These are phyloP conservation scores for Eremophila alpestris DNA, from an alignment of 2,797 vertebrate genomes.

Conservation along the genomic window DNA sequence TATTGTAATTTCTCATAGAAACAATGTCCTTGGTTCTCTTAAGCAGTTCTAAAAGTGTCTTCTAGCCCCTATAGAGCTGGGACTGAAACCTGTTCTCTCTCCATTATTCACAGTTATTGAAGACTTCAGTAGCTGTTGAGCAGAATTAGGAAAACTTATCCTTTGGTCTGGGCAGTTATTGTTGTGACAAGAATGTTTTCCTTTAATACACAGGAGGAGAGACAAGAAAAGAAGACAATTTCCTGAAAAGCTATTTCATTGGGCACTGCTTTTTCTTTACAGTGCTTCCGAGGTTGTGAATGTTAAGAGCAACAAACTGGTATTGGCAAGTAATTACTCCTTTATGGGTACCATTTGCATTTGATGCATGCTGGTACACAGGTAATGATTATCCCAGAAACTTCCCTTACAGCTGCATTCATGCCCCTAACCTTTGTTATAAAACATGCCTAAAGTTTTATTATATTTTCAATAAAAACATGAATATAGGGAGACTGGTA, in stretches of 20 bases:
- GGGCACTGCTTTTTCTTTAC: not conserved
- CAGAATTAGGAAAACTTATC: not conserved
- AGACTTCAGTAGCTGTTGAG: not conserved
- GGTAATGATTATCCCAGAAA: not conserved
- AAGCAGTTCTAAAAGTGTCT: not conserved
- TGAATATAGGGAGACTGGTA: not conserved
- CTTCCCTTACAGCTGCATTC: not conserved
- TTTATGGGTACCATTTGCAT: not conserved
- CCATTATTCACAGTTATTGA: not conserved
- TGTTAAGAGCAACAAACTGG: constrained; percentile 20
- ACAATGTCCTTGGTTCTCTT: not conserved
- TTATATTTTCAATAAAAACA: not conserved
- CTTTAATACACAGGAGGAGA: not conserved
- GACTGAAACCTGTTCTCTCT: not conserved
- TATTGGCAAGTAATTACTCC: not conserved
- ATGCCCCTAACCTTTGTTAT: not conserved
- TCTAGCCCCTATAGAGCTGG: not conserved
- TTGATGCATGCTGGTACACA: not conserved
- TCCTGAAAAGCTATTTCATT: not conserved
- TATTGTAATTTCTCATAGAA: not conserved
- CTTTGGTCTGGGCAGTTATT: not conserved
- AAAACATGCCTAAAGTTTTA: not conserved
- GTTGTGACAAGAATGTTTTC: not conserved
- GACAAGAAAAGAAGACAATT: not conserved
- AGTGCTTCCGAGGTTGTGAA: not conserved